Base-by-base conservation (phyloP, 2,113 vertebrate genomes). In the Camelus bactrianus region DNA sequence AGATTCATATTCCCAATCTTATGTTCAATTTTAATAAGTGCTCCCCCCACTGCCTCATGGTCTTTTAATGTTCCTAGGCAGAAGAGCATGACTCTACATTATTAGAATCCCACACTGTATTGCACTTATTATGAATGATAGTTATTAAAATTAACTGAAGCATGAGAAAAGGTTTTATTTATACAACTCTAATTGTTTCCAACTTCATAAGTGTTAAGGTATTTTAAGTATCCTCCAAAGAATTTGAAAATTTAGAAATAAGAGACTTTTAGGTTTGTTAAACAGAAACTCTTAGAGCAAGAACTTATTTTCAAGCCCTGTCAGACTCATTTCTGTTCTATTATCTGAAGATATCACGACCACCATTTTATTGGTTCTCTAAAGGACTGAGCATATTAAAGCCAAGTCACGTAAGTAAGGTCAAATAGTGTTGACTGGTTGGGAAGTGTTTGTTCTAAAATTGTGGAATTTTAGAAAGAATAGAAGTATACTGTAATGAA, bases 111-210 rank as follows among this genome's bases (percentile, higher is more conserved):
- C 86, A 94, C 10, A 48, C 64, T 86, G 9, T 72, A 95, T 89
- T 97, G 5, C 26, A 89, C 12, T 95, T 96, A 95, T 96, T 97
- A 97, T 92, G 96, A 97, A 97, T 98, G 97, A 95, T 42, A 93
- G 64, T 98, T 98, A 98, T 98, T 98, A 98, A 98, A 98, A 96
- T 93, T 91, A 97, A 95, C 93, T 98, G 96, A 98, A 96, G 52
- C 93, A 95, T 97, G 54, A 93, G 72, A 76, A 89, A 28, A 92
- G 6, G 96, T 97, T 98, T 98, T 96, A 80, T 97, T 96, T 97
- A 93, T 88, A 93, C 93, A 98, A 90, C 6, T 86, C 5, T 58
- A 82, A 28, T 38, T 97, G 58, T 95, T 97, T 6, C 12, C 19
- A 92, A 46, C 42, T 97, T 97, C 94, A 96, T 42, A 95, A 62